Evolutionary conservation across 2,888 invertebrate species (phyloP).

Genomic region (Griposia aprilina): DNA sequence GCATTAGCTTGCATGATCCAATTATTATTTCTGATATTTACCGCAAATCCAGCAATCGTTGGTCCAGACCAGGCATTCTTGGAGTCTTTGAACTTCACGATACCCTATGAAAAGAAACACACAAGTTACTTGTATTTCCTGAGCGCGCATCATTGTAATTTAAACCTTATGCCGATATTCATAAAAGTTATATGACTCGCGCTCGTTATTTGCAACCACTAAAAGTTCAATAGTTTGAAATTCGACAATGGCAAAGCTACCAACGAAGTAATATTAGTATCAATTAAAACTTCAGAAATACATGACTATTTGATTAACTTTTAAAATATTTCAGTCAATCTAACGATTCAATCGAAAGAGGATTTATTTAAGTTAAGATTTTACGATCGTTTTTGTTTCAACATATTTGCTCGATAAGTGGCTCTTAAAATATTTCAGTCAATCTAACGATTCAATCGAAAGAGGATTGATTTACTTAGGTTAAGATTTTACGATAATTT

Average conservation of each 20-base stretch:
- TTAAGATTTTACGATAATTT: too few relatives aligned
- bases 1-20: neutral
- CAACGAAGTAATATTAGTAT: neutral
- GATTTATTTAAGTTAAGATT: too few relatives aligned
- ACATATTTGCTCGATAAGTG: too few relatives aligned
- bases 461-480: too few relatives aligned
- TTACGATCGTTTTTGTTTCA: too few relatives aligned
- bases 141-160: neutral
- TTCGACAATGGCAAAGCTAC: neutral
- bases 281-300: too few relatives aligned
- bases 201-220: neutral
- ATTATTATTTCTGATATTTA: constrained; percentile 28
- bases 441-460: too few relatives aligned
- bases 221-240: neutral
- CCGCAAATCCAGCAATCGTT: constrained; percentile 68
- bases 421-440: too few relatives aligned
- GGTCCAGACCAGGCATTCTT: constrained; percentile 70
- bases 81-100: constrained; percentile 75
- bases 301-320: neutral
- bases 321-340: too few relatives aligned
- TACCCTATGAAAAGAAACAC: constrained; percentile 69
- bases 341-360: too few relatives aligned
- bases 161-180: neutral
- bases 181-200: neutral
- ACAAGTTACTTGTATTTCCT: neutral